Conservation (phyloP, 1,140 invertebrate genomes). For the Monochamus saltuarius region DNA sequence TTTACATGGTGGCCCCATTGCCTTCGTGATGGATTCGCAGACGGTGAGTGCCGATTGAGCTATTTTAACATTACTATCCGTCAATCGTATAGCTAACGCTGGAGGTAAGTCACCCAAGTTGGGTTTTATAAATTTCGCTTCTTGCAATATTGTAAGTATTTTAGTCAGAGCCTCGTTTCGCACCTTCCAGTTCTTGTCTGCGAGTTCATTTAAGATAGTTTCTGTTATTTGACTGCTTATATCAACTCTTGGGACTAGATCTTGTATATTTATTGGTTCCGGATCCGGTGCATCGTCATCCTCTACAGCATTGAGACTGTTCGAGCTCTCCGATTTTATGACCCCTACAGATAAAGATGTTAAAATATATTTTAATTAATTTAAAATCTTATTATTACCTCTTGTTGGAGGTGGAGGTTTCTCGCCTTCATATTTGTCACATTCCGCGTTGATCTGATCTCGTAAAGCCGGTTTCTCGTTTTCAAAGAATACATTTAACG, state of each 20-base stretch:
- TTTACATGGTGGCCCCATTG: conserved; percentile 80
- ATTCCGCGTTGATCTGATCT: conserved; percentile 84
- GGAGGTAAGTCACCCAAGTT: conserved; percentile 81
- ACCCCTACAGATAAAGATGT: conserved; percentile 32
- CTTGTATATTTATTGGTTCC: conserved; percentile 61
- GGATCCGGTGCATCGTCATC: conserved; percentile 55
- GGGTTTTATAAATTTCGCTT: conserved; percentile 77
- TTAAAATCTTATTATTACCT: conserved; percentile 48
- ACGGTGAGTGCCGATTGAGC: conserved; percentile 79
- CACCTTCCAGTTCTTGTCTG: conserved; percentile 94
- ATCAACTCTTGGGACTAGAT: conserved; percentile 75
- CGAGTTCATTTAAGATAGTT: conserved; percentile 74
- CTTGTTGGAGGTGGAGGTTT: conserved; percentile 70
- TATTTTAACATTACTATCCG: conserved; percentile 90
- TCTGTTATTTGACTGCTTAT: conserved; percentile 86
- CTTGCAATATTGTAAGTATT: conserved; percentile 71
- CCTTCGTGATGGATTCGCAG: conserved; percentile 74
- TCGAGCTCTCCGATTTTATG: conserved; percentile 56
- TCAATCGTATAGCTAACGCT: conserved; percentile 71
- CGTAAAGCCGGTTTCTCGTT: conserved; percentile 82
- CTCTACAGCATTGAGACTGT: conserved; percentile 55
- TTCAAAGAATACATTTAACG: conserved; percentile 78
- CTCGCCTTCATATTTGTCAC: conserved; percentile 77
- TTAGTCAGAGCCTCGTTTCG: conserved; percentile 82
- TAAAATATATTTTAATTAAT: background rate